These are phyloP conservation scores for Temnothorax ravouxi DNA, from an alignment of 2,888 invertebrate genomes.

Conservation along the genomic window DNA sequence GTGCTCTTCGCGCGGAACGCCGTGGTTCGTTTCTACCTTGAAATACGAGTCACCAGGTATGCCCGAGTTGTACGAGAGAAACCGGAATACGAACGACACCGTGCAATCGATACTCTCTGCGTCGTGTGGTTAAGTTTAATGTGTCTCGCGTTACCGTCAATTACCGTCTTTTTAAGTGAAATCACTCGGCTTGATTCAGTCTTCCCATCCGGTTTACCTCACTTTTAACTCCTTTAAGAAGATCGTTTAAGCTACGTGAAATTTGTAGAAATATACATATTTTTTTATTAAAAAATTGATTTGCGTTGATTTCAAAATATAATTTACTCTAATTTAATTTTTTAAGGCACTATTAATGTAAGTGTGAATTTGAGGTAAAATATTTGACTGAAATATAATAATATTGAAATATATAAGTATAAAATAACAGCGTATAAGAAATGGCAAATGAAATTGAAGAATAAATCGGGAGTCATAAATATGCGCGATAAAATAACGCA, in stretches of 20 bases:
- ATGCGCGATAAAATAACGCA: background rate
- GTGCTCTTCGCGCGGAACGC: conserved; percentile 66
- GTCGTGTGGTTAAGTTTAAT: conserved; percentile 70
- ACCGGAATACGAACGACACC: conserved; percentile 68
- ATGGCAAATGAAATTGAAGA: background rate
- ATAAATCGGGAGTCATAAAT: background rate
- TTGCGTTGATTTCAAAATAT: background rate
- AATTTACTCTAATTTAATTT: background rate
- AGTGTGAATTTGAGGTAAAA: background rate
- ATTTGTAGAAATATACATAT: background rate
- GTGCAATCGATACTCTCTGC: conserved; percentile 68
- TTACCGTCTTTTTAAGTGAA: conserved; percentile 44
- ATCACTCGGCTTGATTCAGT: background rate
- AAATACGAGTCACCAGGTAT: conserved; percentile 76
- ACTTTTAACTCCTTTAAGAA: background rate
- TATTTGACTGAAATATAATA: background rate
- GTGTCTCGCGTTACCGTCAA: conserved; percentile 58
- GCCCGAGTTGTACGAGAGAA: conserved; percentile 66
- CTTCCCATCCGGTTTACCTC: background rate
- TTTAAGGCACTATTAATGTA: background rate
- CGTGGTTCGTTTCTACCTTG: conserved; percentile 72
- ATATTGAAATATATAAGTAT: conserved; percentile 9
- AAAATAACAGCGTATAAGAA: background rate
- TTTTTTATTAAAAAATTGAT: background rate
- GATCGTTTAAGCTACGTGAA: background rate